Conservation (phyloP, 2,888 invertebrate species). For the Melipona bicolor region DNA sequence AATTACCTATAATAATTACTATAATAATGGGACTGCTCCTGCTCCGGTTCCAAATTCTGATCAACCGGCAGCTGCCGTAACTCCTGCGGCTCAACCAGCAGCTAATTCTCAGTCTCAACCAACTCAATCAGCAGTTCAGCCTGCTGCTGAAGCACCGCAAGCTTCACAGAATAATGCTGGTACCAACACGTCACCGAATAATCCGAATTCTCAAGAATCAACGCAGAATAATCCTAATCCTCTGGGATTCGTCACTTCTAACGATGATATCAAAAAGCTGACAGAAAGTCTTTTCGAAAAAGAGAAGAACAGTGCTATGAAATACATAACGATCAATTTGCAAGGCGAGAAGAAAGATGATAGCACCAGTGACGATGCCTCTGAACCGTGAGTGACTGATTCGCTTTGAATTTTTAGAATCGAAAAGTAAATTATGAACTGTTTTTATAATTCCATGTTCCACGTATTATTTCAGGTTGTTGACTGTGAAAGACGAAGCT, state of each 20-base stretch:
- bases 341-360: constrained; percentile 92
- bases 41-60: constrained; percentile 41
- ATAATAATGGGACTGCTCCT: constrained; percentile 77
- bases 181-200: constrained; percentile 51
- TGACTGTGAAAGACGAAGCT: constrained; percentile 87
- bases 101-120: constrained; percentile 29
- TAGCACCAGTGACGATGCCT: constrained; percentile 89
- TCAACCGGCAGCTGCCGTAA: constrained; percentile 43
- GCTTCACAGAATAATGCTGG: constrained; percentile 38
- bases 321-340: constrained; percentile 88
- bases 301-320: constrained; percentile 91
- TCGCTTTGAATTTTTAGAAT: not conserved
- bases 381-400: constrained; percentile 88
- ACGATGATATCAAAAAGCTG: constrained; percentile 88
- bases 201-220: constrained; percentile 46
- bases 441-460: not conserved
- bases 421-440: not conserved
- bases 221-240: constrained; percentile 73
- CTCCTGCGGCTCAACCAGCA: constrained; percentile 42
- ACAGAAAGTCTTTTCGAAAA: constrained; percentile 90
- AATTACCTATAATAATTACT: constrained; percentile 82
- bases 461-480: constrained; percentile 85
- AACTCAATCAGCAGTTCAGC: constrained; percentile 34
- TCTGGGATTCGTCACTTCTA: constrained; percentile 84
- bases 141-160: constrained; percentile 42